Base-by-base conservation (phyloP, 2,888 invertebrate species). In the Trimorus sp. region DNA sequence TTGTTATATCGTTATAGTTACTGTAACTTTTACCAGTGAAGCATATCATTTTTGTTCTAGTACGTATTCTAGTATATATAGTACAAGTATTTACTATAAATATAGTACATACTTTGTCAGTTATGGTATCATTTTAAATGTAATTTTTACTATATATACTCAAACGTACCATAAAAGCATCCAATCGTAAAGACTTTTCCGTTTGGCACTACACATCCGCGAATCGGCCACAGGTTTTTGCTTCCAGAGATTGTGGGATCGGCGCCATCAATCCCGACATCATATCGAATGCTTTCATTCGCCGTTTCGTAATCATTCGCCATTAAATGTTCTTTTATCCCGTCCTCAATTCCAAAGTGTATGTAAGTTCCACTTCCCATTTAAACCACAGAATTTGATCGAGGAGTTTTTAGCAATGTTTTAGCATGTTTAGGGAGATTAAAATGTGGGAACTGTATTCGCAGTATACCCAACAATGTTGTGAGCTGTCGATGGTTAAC, bases 311-410 rank as follows among this genome's bases (percentile, higher is more conserved):
- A 26, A 26, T 26, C 26, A 26, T 26, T 26, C 26, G 26, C 26
- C 9, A 6, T 16, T 26, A 70, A 14, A 8, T 51, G 60, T 9
- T 70, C 70, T 7, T 37, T 37, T 36, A 70, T 70, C 7, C 60
- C 60, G 8, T 70, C 40, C 60, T 70, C 40, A 16, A 70, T 60
- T 11, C 70, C 70, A 42, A 59, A 70, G 26, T 70, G 53, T 11
- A 59, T 36, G 49, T 70, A 70, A 26, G 59, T 49, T 16, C 70
- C 60, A 11, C 11, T 11, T n/a, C 48, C 49, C 59, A 69, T 69
- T 14, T 70, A n/a, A 12, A 14, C 7, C 14, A 59, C 51, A 12
- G 48, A 0, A 36, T 14, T 16, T 6, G 51, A 59, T 59, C 59
- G 37, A 8, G 70, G 51, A 7, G 70, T 70, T 51, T 59, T 40